Evolutionary conservation across 2,113 vertebrate genomes (phyloP), one percentile per base, ranked within the genome.

Genomic region (Choloepus hoffmanni): DNA sequence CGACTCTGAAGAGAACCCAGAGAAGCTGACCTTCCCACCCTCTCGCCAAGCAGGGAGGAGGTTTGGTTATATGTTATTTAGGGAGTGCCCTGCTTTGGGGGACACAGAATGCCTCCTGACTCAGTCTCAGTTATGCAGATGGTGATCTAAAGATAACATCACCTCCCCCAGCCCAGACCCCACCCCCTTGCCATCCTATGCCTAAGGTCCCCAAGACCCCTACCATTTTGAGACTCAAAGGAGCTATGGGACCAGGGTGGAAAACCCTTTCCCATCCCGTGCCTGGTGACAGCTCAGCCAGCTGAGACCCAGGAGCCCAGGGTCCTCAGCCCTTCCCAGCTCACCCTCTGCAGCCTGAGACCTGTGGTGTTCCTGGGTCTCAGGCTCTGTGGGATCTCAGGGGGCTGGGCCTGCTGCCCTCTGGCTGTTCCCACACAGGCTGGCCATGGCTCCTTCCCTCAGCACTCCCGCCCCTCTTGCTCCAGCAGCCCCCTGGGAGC

Each of bases 381-480:
- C 97, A 98, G 96, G 96, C 97, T 96, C 53, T 65, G 28, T 0
- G 0, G 48, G 84, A 73, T 74, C 96, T 82, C 81, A 1, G 12
- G 72, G 78, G 94, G 88, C 90, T 43, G 78, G 73, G 85, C 96
- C 96, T 97, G 95, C 96, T 97, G 96, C 97, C 97, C 87, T 90
- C 79, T 83, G 82, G 73, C 78, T 7, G 95, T 97, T 98, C 97
- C 94, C 97, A 97, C 96, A 96, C 96, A 26, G 92, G 58, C 92
- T 73, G 70, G 86, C 63, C 7, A 6, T 21, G 79, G 85, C 58
- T 85, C 68, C 53, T 43, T 70, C 74, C 95, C 82, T 85, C 45
- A 2, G 89, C 0, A 8, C 70, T 95, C 96, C 97, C 70, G 30
- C 97, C 97, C 89, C 95, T 90, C 83, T 95, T 21, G 23, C 85